These are phyloP conservation scores for Antidorcas marsupialis DNA, from an alignment of 2,113 vertebrate genomes.

Conservation along the genomic window DNA sequence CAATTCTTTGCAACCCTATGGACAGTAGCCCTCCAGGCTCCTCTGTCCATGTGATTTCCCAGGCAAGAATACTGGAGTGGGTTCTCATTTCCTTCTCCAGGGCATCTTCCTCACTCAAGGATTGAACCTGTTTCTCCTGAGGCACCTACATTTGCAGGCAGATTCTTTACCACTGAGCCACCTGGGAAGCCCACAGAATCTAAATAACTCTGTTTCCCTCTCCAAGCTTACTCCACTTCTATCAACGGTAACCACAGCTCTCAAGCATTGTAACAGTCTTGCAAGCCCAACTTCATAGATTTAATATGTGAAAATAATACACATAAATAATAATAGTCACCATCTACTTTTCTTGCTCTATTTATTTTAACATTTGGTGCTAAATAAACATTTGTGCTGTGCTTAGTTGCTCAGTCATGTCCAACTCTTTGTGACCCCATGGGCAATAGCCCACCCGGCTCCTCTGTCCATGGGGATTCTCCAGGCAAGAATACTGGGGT, in stretches of 20 bases:
- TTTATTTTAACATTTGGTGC: background rate
- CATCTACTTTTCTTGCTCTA: background rate
- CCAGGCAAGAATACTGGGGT: background rate
- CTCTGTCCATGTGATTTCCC: background rate
- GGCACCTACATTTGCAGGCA: background rate
- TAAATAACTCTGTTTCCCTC: background rate
- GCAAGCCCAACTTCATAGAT: background rate
- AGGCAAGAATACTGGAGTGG: background rate
- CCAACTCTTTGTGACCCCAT: background rate
- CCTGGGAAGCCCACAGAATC: background rate
- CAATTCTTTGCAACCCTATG: background rate
- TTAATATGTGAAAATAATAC: background rate
- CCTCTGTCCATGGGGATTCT: background rate
- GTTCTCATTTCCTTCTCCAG: background rate
- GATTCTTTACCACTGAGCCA: background rate
- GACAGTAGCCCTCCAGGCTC: background rate
- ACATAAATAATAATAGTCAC: background rate
- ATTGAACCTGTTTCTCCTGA: background rate
- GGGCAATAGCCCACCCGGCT: rapidly evolving
- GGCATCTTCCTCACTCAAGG: background rate
- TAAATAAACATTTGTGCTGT: background rate
- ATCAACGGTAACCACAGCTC: background rate
- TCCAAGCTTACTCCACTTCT: background rate
- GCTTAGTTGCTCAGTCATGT: background rate
- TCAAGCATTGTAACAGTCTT: background rate